Evolutionary conservation across 2,797 vertebrate species (phyloP), one percentile per base, ranked within the genome.

Genomic region (Eleutherodactylus coqui): DNA sequence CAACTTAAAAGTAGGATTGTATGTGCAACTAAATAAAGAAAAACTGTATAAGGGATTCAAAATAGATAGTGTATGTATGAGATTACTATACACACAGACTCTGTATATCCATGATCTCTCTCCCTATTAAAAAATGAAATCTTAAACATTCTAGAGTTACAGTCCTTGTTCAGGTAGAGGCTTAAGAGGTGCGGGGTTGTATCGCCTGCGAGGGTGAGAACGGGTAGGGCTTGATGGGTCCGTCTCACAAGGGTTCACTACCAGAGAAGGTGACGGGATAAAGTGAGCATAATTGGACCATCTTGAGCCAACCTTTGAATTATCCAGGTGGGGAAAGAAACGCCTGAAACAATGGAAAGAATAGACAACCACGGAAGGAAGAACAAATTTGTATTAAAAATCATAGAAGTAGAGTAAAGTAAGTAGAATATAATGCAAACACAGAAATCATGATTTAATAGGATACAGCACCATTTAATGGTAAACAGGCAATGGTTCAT

Each of bases 281-380:
- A 98, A 95, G 92, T 97, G 97, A 92, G 96, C 95, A 89, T 95
- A 96, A 91, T 96, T 96, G 93, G 95, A 97, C 95, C 95, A 95
- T 92, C 94, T 92, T 1, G 93, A 95, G 93, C 96, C 97, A 89
- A 94, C 94, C 94, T 95, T 93, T 91, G 96, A 96, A 92, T 95
- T 94, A 91, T 98, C 97, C 96, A 97, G 92, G 93, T 96, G 95
- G 84, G 97, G 94, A 94, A 97, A 97, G 94, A 97, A 97, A 97
- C 96, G 98, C 96, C 97, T 98, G 93, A 96, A 95, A 95, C 92
- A 95, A 95, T 89, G 90, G 90, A 93, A 90, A 95, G 91, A 89
- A 94, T 88, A 92, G 91, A 94, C 92, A 91, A 92, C 89, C 91
- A 92, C 93, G 91, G 72, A 91, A 89, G 89, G 90, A 89, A 86